phyloP scores from a whole-genome alignment of 1,140 invertebrate species.

The Calliopsis andreniformis region DNA sequence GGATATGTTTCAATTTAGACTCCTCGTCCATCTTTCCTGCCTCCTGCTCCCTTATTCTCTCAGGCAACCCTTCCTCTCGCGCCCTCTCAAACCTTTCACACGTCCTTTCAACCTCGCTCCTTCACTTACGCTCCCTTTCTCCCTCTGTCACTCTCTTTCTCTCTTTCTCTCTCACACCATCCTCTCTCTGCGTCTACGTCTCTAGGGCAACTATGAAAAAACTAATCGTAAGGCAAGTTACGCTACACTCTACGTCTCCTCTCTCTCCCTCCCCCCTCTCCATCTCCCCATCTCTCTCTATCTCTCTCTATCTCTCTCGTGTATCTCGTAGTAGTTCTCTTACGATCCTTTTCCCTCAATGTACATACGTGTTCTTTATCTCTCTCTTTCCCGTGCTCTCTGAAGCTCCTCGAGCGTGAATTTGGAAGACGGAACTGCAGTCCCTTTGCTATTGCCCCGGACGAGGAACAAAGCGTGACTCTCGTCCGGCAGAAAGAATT shows the following conservation, averaged over 20 bases:
- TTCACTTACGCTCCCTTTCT: slow-evolving; percentile 34
- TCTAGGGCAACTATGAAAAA: slow-evolving; percentile 16
- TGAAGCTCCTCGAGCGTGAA: not conserved
- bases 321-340: slow-evolving; percentile 17
- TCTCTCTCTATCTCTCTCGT: slow-evolving; percentile 29
- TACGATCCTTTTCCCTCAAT: slow-evolving; percentile 9
- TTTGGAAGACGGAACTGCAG: not conserved
- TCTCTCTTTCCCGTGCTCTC: slow-evolving; percentile 16
- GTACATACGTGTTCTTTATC: slow-evolving; percentile 23
- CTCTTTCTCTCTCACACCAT: slow-evolving; percentile 25
- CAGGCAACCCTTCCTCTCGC: slow-evolving; percentile 23
- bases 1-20: slow-evolving; percentile 74
- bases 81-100: slow-evolving; percentile 11
- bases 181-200: slow-evolving; percentile 52
- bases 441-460: not conserved
- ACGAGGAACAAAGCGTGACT: not conserved
- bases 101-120: slow-evolving; percentile 31
- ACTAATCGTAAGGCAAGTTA: slow-evolving; percentile 24
- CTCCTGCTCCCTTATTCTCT: slow-evolving; percentile 30
- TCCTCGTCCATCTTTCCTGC: slow-evolving; percentile 39
- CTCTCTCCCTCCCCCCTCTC: slow-evolving; percentile 19
- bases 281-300: slow-evolving; percentile 26
- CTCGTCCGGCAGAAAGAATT: not conserved
- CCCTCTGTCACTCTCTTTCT: slow-evolving; percentile 8
- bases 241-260: slow-evolving; percentile 23